Evolutionary conservation across 2,888 invertebrate genomes (phyloP).

Genomic region (Drosophila greeni): DNA sequence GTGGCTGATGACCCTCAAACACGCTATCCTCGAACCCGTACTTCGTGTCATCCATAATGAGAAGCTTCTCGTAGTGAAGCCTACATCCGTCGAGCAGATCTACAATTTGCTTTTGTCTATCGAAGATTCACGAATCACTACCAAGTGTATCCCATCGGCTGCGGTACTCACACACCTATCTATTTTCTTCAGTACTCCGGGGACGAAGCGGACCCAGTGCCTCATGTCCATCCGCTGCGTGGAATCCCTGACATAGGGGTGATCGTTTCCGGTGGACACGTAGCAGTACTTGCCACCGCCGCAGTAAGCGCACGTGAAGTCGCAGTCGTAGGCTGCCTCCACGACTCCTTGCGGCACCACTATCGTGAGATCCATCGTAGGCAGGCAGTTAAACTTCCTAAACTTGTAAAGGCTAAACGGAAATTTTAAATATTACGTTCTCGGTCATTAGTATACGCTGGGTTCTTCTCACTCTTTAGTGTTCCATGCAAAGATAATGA

Average conservation of each 20-base stretch:
- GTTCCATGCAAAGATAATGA: constrained; percentile 69
- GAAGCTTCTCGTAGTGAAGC: constrained; percentile 64
- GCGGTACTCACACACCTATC: constrained; percentile 49
- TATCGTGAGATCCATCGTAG: constrained; percentile 61
- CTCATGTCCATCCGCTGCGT: constrained; percentile 66
- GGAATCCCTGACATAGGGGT: constrained; percentile 60
- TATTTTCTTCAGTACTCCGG: constrained; percentile 52
- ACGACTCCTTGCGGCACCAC: constrained; percentile 58
- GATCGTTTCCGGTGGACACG: constrained; percentile 47
- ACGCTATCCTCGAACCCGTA: constrained; percentile 43
- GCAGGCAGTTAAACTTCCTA: constrained; percentile 55
- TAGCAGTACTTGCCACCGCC: constrained; percentile 46
- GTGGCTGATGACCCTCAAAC: constrained; percentile 19
- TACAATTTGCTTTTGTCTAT: constrained; percentile 51
- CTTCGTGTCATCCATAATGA: constrained; percentile 54
- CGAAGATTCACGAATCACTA: background rate
- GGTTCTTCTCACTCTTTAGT: constrained; percentile 50
- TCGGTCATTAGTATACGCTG: no score
- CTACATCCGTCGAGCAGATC: constrained; percentile 55
- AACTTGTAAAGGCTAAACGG: constrained; percentile 29
- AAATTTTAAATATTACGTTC: no score
- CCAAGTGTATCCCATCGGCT: background rate
- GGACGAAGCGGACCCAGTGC: constrained; percentile 64
- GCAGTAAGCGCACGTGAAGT: constrained; percentile 56
- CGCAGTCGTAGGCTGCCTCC: constrained; percentile 64